Evolutionary conservation across 2,113 vertebrate species (phyloP), one percentile per base, ranked within the genome.

Genomic region (Periophthalmus modestus): DNA sequence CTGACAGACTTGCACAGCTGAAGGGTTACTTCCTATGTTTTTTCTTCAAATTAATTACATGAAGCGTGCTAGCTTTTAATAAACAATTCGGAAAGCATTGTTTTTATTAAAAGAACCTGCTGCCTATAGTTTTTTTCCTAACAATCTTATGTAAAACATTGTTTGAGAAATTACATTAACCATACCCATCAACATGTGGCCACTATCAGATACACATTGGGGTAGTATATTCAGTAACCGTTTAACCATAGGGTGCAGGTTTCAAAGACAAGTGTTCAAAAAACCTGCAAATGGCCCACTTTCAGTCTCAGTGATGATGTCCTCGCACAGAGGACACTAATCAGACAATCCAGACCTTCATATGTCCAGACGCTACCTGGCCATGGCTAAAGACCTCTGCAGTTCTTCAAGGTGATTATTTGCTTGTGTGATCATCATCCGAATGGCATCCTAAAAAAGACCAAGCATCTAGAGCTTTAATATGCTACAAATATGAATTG

Each of bases 361-460:
- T 72, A n/a, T 0, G 72, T 92, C 57, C 21, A 28, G 14, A 28
- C 5, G 69, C 84, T 91, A 62, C 77, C 89, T 90, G 71, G 96
- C 95, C 87, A 99, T 70, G 0, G 90, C 93, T 28, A 99, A 92
- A 14, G 94, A 92, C 82, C 70, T 94, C 23, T 96, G 94, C 75
- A 99, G 93, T 36, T 96, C 95, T 78, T 93, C 92, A 33, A 98
- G 94, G 19, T 98, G 97, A 80, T 94, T 95, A 50, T 92, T 94
- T 21, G 96, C 97, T 57, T 98, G 96, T 46, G 94, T 96, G 69
- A 98, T 92, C 97, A 99, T 99, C 97, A 99, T 98, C 59, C 95
- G 94, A 82, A 98, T 89, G 0, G 94, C 89, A 57, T 96, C 96
- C 97, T 98, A 75, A 18, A 19, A 7, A 7, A 69, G 2, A 19